phyloP scores from a whole-genome alignment of 1,140 invertebrate species.

The Eueides isabella region DNA sequence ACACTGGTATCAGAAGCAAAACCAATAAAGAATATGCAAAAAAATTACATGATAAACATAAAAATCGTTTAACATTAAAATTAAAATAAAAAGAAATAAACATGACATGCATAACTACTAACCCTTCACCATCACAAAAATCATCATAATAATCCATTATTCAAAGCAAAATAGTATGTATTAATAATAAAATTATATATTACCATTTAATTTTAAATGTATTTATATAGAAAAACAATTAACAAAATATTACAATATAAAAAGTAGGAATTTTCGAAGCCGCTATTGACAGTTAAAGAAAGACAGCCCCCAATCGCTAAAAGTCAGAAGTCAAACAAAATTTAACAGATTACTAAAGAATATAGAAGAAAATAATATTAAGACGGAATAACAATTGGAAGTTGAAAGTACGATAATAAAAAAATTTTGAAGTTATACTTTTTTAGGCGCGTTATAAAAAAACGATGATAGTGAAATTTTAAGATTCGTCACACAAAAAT shows the following conservation, averaged over 20 bases:
- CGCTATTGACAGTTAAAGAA: conserved; percentile 18
- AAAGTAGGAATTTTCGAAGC: conserved; percentile 14
- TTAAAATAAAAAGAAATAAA: conserved; percentile 35
- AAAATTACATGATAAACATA: neutral
- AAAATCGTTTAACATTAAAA: neutral
- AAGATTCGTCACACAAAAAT: too few relatives aligned
- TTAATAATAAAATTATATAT: conserved; percentile 45
- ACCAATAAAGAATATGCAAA: neutral
- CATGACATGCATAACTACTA: conserved; percentile 59
- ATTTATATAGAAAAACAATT: conserved; percentile 27
- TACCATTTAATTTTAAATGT: conserved; percentile 50
- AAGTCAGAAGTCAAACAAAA: neutral
- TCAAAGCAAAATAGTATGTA: conserved; percentile 32
- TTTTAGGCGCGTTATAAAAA: too few relatives aligned
- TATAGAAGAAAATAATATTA: neutral
- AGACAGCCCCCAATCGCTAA: neutral
- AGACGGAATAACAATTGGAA: too few relatives aligned
- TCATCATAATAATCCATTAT: conserved; percentile 74
- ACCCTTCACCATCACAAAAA: conserved; percentile 77
- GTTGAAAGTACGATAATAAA: too few relatives aligned
- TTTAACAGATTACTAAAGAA: neutral
- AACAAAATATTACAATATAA: conserved; percentile 7
- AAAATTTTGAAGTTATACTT: too few relatives aligned
- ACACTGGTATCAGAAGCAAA: neutral
- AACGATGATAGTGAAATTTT: too few relatives aligned